Evolutionary conservation across 2,888 invertebrate species (phyloP).

Genomic region (Lamproptera curius): DNA sequence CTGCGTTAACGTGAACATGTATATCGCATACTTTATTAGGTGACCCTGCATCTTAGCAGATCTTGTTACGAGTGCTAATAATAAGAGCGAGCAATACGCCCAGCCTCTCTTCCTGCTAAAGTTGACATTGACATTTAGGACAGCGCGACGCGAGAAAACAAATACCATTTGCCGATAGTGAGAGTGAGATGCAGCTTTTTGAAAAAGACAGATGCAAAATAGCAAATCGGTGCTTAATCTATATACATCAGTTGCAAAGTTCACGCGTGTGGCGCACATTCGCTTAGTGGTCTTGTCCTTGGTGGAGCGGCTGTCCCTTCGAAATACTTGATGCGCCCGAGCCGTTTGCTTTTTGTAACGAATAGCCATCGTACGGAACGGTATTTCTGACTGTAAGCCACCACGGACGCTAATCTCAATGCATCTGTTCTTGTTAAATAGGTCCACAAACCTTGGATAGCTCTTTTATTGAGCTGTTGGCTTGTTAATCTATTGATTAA

Average conservation of each 20-base stretch:
- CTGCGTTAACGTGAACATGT: no score
- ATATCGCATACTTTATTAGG: no score
- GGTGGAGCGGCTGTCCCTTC: constrained; percentile 52
- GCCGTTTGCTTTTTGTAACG: constrained; percentile 14
- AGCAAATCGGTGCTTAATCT: constrained; percentile 34
- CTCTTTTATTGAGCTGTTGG: no score
- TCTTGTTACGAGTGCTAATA: no score
- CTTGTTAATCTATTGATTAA: no score
- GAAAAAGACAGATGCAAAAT: constrained; percentile 42
- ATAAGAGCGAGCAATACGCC: constrained; percentile 42
- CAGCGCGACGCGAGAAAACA: constrained; percentile 27
- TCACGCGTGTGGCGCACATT: constrained; percentile 43
- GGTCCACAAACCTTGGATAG: not conserved
- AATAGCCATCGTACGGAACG: constrained; percentile 5
- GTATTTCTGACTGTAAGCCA: no score
- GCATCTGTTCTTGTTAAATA: no score
- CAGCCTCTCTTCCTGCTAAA: constrained; percentile 50
- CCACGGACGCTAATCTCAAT: no score
- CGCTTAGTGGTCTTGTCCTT: constrained; percentile 52
- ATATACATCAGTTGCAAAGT: constrained; percentile 46
- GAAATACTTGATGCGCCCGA: constrained; percentile 40
- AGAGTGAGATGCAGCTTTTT: constrained; percentile 33
- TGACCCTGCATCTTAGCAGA: no score
- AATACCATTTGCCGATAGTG: constrained; percentile 39
- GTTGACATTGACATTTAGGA: constrained; percentile 68